A percentile compares a stretch with the other conserved stretches of the same genome.
Evolutionary conservation across 2,797 vertebrate species (phyloP).

Genomic region (Melanotaenia parkinsoni): DNA sequence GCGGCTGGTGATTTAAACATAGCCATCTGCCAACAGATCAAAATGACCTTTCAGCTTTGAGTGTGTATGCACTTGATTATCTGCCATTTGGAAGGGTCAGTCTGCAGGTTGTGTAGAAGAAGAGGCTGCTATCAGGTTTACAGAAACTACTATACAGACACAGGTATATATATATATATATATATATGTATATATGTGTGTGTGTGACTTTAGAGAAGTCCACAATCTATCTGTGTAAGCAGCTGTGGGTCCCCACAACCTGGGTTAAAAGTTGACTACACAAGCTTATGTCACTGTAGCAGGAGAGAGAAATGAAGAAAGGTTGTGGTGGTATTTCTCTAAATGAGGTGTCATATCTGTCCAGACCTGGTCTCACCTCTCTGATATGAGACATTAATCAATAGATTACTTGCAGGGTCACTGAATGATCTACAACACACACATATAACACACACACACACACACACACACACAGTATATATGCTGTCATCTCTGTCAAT

Average conservation of each 20-base stretch:
- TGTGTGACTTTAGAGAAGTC: no score
- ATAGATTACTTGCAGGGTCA: conserved; percentile 29
- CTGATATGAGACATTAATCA: conserved; percentile 58
- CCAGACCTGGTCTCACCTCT: conserved; percentile 38
- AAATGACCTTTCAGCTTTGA: conserved; percentile 65
- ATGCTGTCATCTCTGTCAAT: conserved; percentile 16
- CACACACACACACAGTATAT: background rate
- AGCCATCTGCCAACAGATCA: conserved; percentile 50
- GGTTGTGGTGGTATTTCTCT: conserved; percentile 51
- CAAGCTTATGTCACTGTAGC: background rate
- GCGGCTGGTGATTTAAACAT: conserved; percentile 51
- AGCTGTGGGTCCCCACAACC: background rate
- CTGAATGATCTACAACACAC: conserved; percentile 7
- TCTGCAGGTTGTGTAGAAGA: conserved; percentile 34
- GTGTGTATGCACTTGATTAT: conserved; percentile 51
- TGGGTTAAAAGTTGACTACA: background rate
- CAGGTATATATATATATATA: background rate
- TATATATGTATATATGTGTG: no score
- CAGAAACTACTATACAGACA: conserved; percentile 4
- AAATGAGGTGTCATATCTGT: conserved; percentile 65
- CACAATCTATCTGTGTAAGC: background rate
- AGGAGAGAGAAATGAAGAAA: conserved; percentile 40
- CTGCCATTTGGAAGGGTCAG: conserved; percentile 54
- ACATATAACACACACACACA: conserved; percentile 10
- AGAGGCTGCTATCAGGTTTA: conserved; percentile 28